Percentiles rank a stretch among this genome's conserved stretches.
phyloP scores from a whole-genome alignment of 2,888 invertebrate species.

The Synanthedon tipuliformis region DNA sequence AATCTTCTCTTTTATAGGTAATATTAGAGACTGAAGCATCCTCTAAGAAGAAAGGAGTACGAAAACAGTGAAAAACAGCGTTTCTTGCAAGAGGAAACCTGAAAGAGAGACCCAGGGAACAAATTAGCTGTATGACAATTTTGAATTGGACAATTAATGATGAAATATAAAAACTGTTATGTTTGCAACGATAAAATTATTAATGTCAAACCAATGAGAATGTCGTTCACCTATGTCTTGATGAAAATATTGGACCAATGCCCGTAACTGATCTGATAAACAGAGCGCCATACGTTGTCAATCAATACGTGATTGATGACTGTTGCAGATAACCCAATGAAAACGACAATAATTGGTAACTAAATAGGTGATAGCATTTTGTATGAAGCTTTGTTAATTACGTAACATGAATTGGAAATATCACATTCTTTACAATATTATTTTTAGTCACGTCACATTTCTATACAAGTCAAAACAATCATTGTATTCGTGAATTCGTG shows the following conservation, averaged over 20 bases:
- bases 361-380: neutral
- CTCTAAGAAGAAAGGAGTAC: no score
- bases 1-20: no score
- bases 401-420: neutral
- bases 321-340: conserved; percentile 10
- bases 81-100: no score
- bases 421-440: no score
- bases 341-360: conserved; percentile 11
- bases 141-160: no score
- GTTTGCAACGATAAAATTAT: conserved; percentile 28
- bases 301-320: conserved; percentile 24
- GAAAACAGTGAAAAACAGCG: no score
- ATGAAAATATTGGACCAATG: conserved; percentile 24
- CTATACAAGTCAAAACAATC: neutral
- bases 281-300: conserved; percentile 6
- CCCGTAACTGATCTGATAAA: conserved; percentile 24
- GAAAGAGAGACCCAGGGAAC: no score
- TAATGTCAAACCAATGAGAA: conserved; percentile 51
- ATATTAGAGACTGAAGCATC: no score
- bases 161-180: no score
- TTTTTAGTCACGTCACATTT: no score
- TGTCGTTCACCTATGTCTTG: conserved; percentile 47
- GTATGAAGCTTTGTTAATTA: neutral
- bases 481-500: conserved; percentile 8
- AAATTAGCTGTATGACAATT: no score